Evolutionary conservation across 2,888 invertebrate genomes (phyloP).

Genomic region (Lasioglossum calceatum): DNA sequence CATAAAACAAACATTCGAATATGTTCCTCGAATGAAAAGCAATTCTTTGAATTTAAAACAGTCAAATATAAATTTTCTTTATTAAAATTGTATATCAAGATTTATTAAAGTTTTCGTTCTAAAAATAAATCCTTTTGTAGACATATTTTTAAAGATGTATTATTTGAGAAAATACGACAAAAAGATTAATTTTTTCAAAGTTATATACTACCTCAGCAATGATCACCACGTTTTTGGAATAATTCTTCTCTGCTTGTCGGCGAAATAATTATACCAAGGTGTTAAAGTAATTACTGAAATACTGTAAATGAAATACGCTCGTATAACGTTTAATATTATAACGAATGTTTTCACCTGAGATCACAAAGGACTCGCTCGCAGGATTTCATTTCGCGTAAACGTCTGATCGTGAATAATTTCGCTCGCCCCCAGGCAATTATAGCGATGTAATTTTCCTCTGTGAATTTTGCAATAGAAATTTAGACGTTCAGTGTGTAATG

Average conservation of each 20-base stretch:
- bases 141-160: background rate
- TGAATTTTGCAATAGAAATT: constrained; percentile 2
- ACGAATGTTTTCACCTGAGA: background rate
- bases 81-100: no score
- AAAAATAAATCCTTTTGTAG: background rate
- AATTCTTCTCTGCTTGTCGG: background rate
- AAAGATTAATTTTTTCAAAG: background rate
- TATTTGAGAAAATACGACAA: background rate
- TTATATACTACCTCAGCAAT: background rate
- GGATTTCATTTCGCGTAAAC: background rate
- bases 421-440: background rate
- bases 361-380: background rate
- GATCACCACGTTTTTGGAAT: background rate
- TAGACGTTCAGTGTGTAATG: background rate
- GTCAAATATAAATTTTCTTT: background rate
- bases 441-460: background rate
- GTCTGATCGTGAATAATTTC: constrained; percentile 6
- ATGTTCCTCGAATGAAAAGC: background rate
- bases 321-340: background rate
- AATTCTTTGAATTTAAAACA: background rate
- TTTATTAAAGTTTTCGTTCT: background rate
- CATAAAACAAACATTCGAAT: background rate
- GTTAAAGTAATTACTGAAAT: background rate
- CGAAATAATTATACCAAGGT: background rate
- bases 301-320: background rate